Conservation (phyloP, 2,888 invertebrate genomes). For the Rhingia campestris region DNA sequence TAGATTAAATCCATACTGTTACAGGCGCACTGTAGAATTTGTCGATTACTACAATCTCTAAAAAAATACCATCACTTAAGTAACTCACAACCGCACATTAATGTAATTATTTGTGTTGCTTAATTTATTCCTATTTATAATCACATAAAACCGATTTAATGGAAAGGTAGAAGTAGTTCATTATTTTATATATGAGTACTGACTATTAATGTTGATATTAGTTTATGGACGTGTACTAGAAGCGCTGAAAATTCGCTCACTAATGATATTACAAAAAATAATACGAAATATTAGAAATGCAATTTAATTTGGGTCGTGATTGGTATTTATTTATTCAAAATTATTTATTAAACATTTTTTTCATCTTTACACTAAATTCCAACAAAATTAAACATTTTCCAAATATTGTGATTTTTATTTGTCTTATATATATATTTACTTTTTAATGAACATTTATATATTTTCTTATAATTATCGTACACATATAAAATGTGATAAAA, state of each 20-base stretch:
- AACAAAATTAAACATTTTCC: not conserved
- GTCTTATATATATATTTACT: not conserved
- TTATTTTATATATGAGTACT: not conserved
- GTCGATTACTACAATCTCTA: conserved; percentile 81
- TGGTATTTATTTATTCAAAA: conserved; percentile 48
- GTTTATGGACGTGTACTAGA: not conserved
- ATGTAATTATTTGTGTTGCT: conserved; percentile 24
- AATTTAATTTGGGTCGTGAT: conserved; percentile 42
- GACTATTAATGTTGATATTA: not conserved
- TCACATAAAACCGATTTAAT: conserved; percentile 11
- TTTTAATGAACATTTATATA: conserved; percentile 8
- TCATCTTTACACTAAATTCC: not conserved
- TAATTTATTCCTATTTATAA: conserved; percentile 9
- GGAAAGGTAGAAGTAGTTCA: conserved; percentile 24
- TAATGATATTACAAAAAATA: not conserved
- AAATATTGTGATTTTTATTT: conserved; percentile 29
- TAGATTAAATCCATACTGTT: conserved; percentile 82
- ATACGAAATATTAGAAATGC: conserved; percentile 1
- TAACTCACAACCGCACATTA: conserved; percentile 23
- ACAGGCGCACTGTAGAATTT: conserved; percentile 82
- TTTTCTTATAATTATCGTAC: conserved; percentile 24
- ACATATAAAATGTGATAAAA: conserved; percentile 55
- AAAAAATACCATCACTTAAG: conserved; percentile 46
- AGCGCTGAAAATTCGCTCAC: conserved; percentile 10
- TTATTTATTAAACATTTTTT: not conserved